Percentiles rank a stretch among this genome's conserved stretches.
Conservation (phyloP, 1,140 invertebrate genomes). For the Drosophila yakuba region DNA sequence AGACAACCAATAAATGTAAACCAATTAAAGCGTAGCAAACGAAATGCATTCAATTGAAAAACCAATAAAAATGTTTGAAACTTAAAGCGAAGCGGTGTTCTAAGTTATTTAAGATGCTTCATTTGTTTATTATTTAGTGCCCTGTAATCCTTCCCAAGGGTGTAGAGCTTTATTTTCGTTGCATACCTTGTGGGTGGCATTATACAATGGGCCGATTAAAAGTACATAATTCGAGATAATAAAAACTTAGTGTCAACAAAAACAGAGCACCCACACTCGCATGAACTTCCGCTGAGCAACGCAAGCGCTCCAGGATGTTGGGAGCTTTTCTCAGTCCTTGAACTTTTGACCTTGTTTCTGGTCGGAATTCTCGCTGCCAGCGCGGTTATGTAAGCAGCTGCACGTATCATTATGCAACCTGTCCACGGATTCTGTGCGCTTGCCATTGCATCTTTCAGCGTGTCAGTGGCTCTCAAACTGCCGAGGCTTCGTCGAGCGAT, state of each 20-base stretch:
- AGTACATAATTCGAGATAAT: constrained; percentile 50
- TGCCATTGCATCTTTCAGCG: constrained; percentile 2
- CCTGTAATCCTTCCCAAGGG: background rate
- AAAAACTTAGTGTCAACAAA: constrained; percentile 64
- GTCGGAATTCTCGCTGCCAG: background rate
- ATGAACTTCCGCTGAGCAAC: constrained; percentile 52
- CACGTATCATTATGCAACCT: constrained; percentile 63
- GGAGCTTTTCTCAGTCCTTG: constrained; percentile 75
- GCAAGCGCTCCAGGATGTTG: constrained; percentile 33
- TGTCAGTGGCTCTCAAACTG: constrained; percentile 50
- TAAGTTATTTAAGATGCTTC: background rate
- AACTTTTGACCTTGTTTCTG: constrained; percentile 77
- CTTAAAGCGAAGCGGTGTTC: constrained; percentile 3
- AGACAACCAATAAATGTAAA: constrained; percentile 53
- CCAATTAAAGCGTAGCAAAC: constrained; percentile 31
- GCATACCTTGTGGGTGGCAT: constrained; percentile 51
- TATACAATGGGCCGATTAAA: constrained; percentile 28
- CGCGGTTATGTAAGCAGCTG: constrained; percentile 56
- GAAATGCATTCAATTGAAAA: constrained; percentile 61
- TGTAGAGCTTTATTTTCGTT: constrained; percentile 7
- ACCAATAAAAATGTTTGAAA: constrained; percentile 58
- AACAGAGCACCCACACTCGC: constrained; percentile 18
- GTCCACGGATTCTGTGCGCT: constrained; percentile 11
- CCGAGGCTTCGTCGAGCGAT: constrained; percentile 16
- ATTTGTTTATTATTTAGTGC: background rate